These are phyloP conservation scores for Lethenteron reissneri DNA, from an alignment of 2,113 vertebrate genomes.

Conservation along the genomic window DNA sequence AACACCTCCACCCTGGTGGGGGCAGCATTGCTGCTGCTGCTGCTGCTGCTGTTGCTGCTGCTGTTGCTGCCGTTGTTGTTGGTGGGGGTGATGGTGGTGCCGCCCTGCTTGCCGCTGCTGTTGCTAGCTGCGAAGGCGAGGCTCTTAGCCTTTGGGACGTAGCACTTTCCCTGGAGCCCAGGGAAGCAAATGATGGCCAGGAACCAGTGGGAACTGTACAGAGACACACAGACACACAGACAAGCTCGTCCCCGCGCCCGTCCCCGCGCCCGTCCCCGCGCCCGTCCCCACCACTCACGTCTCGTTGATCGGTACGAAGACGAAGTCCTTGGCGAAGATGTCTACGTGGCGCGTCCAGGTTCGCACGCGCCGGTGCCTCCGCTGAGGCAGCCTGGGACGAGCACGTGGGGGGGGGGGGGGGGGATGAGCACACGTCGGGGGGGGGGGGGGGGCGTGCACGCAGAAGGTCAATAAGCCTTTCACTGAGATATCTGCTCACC, in stretches of 20 bases:
- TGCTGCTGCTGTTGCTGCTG: too few species aligned
- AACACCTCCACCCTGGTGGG: too few species aligned
- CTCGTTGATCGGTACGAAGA: conserved; percentile 97
- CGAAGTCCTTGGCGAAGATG: conserved; percentile 93
- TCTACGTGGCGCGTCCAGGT: conserved; percentile 95
- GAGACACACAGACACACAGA: background rate
- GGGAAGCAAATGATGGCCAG: conserved; percentile 94
- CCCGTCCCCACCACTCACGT: conserved; percentile 46
- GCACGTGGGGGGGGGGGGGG: conserved; percentile 7
- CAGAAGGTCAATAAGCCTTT: too few species aligned
- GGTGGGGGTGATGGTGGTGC: too few species aligned
- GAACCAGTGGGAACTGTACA: conserved; percentile 81
- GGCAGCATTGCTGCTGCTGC: too few species aligned
- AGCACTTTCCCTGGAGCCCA: conserved; percentile 28
- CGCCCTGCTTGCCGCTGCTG: too few species aligned
- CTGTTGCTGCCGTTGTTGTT: too few species aligned
- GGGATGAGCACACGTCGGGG: too few species aligned
- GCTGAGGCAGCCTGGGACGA: conserved; percentile 55
- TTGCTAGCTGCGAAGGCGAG: too few species aligned
- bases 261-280: background rate
- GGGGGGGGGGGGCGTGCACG: too few species aligned
- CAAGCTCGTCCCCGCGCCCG: background rate
- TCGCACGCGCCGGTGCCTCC: conserved; percentile 77
- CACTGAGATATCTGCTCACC: too few species aligned
- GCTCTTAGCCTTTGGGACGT: too few species aligned